Base-by-base conservation (phyloP, 64 coral and sea anemone genomes). In the Stichodactyla mertensii region DNA sequence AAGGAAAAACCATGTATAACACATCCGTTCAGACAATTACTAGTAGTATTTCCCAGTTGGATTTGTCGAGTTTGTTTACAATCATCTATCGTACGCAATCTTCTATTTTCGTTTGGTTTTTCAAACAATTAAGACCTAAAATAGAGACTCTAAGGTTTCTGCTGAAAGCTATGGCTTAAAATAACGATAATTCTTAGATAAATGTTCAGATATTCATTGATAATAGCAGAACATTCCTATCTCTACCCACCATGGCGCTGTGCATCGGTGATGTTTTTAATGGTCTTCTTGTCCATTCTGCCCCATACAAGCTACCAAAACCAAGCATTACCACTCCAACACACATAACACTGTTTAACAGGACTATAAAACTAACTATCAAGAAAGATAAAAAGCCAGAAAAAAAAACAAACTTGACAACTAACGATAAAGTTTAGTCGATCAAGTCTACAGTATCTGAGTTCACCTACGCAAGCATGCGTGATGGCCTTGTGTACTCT, bases 401-500 rank as follows among this genome's bases (percentile, higher is more conserved):
- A 74, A 74, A 74, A 11, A 74, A 26, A n/a, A 0, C 12, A 74
- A 74, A 74, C 27, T 28, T 74, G 26, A 74, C 69, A 74, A 74
- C 69, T 10, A 74, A 74, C 69, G 10, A 31, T 36, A 14, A 27
- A 27, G 22, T 74, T 27, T 74, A 9, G 69, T 4, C 36, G 36
- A 45, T 4, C 36, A 45, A 45, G 36, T 45, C 36, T 74, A 9
- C 20, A 7, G 12, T 8, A 8, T 27, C n/a, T 74, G 12, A 6
- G 15, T 6, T 20, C 78, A 54, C 78, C 78, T 81, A 81, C 78
- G 78, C 78, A 81, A 55, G 78, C 78, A 81, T 81, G 78, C 78
- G 78, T 81, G 78, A 81, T 81, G 78, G 78, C 78, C 78, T 81
- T 51, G 78, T 55, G 53, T 20, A 53, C 1, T 1, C 78, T 3